phyloP scores from a whole-genome alignment of 1,140 invertebrate genomes.

The Drosophila paulistorum region DNA sequence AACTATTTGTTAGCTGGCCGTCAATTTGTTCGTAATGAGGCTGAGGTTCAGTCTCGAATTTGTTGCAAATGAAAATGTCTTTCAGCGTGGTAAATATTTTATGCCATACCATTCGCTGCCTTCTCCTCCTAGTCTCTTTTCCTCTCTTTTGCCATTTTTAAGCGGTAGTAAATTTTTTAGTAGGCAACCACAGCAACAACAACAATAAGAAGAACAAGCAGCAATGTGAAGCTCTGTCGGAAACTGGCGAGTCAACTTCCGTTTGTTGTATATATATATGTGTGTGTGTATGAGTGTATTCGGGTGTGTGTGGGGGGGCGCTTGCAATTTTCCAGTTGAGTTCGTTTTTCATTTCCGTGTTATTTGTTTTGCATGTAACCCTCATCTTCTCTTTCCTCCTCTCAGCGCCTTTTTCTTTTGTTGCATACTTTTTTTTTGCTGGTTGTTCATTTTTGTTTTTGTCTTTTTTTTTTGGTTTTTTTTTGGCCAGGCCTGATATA shows the following conservation, averaged over 20 bases:
- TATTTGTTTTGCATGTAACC: conserved; percentile 73
- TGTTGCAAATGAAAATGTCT: conserved; percentile 70
- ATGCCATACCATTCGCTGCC: conserved; percentile 50
- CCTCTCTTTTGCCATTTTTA: conserved; percentile 58
- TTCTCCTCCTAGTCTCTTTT: conserved; percentile 24
- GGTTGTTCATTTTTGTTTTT: conserved; percentile 35
- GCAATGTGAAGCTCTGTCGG: conserved; percentile 52
- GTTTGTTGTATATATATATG: conserved; percentile 23
- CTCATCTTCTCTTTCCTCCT: conserved; percentile 5
- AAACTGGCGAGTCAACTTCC: conserved; percentile 73
- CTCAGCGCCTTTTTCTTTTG: conserved; percentile 31
- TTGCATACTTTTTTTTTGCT: conserved; percentile 5
- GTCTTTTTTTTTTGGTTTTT: conserved; percentile 15
- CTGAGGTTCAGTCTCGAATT: conserved; percentile 35
- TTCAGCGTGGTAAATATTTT: conserved; percentile 71
- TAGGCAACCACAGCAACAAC: conserved; percentile 49
- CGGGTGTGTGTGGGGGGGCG: conserved; percentile 33
- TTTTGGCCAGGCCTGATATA: conserved; percentile 58
- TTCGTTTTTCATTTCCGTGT: conserved; percentile 78
- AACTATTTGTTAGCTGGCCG: conserved; percentile 57
- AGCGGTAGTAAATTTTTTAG: conserved; percentile 74
- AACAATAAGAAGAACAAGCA: conserved; percentile 25
- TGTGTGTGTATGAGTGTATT: conserved; percentile 34
- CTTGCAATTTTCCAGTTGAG: conserved; percentile 77
- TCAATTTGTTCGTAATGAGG: conserved; percentile 70